Evolutionary conservation across 2,888 invertebrate genomes (phyloP).

Genomic region (Luperina testacea): DNA sequence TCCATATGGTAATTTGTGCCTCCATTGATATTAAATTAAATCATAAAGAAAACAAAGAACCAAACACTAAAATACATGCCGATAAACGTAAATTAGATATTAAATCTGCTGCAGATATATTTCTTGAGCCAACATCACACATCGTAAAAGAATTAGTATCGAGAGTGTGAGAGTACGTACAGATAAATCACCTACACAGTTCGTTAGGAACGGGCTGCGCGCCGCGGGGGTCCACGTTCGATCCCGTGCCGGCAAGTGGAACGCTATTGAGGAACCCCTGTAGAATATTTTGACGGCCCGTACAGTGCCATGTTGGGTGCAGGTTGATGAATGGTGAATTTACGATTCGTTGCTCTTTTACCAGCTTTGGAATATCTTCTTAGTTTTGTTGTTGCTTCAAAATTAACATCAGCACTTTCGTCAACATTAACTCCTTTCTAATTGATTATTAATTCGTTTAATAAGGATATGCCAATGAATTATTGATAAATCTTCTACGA

Average conservation of each 20-base stretch:
- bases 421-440: slow-evolving; percentile 11
- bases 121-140: slow-evolving; percentile 83
- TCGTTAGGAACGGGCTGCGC: slow-evolving; percentile 87
- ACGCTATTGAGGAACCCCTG: slow-evolving; percentile 85
- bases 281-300: slow-evolving; percentile 87
- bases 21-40: slow-evolving; percentile 15
- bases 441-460: slow-evolving; percentile 34
- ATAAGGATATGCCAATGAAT: slow-evolving; percentile 31
- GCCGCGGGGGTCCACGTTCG: slow-evolving; percentile 86
- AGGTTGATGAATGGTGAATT: slow-evolving; percentile 80
- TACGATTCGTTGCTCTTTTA: slow-evolving; percentile 56
- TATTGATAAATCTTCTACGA: slow-evolving; percentile 33
- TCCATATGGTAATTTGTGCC: neutral
- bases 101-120: slow-evolving; percentile 71
- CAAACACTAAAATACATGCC: slow-evolving; percentile 23
- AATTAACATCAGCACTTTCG: slow-evolving; percentile 20
- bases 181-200: slow-evolving; percentile 78
- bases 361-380: slow-evolving; percentile 41
- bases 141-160: slow-evolving; percentile 86
- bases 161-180: slow-evolving; percentile 78
- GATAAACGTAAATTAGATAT: slow-evolving; percentile 72
- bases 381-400: slow-evolving; percentile 21
- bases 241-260: slow-evolving; percentile 85
- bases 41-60: slow-evolving; percentile 17
- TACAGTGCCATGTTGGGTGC: slow-evolving; percentile 79